These are phyloP conservation scores for Discoglossus pictus DNA, from an alignment of 2,797 vertebrate genomes.

Conservation along the genomic window DNA sequence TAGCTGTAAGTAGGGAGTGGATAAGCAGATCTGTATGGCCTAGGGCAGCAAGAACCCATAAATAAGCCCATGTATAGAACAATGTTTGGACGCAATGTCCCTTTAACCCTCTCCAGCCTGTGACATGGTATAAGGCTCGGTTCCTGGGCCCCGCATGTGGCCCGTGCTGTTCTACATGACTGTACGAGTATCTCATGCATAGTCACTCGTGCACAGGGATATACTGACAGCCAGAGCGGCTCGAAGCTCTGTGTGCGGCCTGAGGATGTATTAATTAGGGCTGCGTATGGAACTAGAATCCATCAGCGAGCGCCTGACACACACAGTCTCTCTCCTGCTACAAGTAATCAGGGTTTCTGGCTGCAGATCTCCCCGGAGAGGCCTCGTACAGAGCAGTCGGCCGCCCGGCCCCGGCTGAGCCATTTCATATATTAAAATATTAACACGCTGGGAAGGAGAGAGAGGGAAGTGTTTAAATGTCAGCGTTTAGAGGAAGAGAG, in stretches of 20 bases:
- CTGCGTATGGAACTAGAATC: neutral
- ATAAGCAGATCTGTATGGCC: no score
- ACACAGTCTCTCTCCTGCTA: constrained; percentile 11
- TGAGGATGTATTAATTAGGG: constrained; percentile 1
- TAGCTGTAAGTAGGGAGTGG: no score
- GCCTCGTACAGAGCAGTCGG: neutral
- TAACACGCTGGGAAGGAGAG: constrained; percentile 9
- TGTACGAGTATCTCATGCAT: neutral
- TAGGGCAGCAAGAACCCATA: no score
- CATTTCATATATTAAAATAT: constrained; percentile 53
- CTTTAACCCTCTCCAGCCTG: no score
- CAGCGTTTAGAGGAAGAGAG: neutral
- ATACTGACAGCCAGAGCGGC: neutral
- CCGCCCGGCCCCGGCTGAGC: constrained; percentile 20
- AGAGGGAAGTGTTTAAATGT: neutral
- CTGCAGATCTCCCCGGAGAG: constrained; percentile 5
- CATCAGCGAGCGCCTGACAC: constrained; percentile 5
- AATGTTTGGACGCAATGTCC: no score
- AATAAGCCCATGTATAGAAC: no score
- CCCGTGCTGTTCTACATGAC: neutral
- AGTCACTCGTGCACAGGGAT: neutral
- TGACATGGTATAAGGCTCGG: no score
- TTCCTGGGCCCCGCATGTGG: neutral
- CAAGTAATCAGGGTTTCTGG: neutral
- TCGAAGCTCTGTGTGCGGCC: neutral